A percentile compares a stretch with the other conserved stretches of the same genome.
Evolutionary conservation across 2,113 vertebrate species (phyloP).

Genomic region (Pitta sordida): DNA sequence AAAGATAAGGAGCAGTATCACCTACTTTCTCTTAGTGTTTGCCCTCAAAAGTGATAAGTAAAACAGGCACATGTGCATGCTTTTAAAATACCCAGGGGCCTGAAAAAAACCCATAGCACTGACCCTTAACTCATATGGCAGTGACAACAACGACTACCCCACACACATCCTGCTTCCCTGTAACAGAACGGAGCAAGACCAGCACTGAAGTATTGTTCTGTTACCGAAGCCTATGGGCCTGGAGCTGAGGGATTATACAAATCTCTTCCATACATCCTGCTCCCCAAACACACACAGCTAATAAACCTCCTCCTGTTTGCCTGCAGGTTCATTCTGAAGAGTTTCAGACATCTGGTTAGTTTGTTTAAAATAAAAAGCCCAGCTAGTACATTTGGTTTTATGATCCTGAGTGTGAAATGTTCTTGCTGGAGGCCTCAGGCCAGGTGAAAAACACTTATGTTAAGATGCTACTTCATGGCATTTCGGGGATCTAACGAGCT

Average conservation of each 20-base stretch:
- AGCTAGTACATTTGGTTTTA: neutral
- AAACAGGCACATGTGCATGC: neutral
- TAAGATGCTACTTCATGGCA: constrained; percentile 1
- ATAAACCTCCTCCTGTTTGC: constrained; percentile 26
- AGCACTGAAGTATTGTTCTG: neutral
- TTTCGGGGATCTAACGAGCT: constrained; percentile 15
- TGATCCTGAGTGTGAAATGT: neutral
- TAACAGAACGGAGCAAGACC: neutral
- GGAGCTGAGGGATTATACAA: constrained; percentile 2
- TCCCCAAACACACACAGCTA: constrained; percentile 30
- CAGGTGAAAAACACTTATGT: neutral
- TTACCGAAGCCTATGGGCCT: neutral
- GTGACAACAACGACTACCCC: neutral
- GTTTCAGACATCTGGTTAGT: constrained; percentile 9
- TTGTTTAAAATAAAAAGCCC: constrained; percentile 7
- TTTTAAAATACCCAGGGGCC: neutral
- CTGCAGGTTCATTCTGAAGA: constrained; percentile 1
- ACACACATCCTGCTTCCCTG: neutral
- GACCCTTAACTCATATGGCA: neutral
- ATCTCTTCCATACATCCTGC: constrained; percentile 1
- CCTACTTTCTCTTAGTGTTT: neutral
- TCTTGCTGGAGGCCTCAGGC: neutral
- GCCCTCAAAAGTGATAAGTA: neutral
- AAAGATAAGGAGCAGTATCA: neutral
- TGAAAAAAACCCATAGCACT: neutral